Evolutionary conservation across 2,888 invertebrate genomes (phyloP), one percentile per base, ranked within the genome.

Genomic region (Drosophila engyochracea): DNA sequence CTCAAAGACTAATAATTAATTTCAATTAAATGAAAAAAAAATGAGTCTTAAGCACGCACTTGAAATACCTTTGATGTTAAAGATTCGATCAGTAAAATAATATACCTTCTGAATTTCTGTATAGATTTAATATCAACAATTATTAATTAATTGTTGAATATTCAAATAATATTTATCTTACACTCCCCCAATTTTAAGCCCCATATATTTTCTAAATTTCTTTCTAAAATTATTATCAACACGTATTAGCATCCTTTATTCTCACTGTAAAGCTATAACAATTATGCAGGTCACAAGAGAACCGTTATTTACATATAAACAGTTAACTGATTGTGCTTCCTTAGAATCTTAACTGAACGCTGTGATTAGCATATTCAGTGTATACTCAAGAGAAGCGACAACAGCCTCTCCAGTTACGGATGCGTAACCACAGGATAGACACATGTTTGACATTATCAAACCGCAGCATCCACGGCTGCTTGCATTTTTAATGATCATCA

Each of bases 371-470:
- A 71, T 80, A 85, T 70, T 70, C 33, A 33, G 37, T 52, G 31
- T 58, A 54, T 51, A 22, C 35, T 35, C 59, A 47, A 30, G 28
- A 51, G 63, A 52, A 61, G 39, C 28, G 31, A 30, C 39, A 54
- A 41, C 58, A 44, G 52, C 58, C 28, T 14, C 51, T 55, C 72
- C 76, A 57, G 69, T 84, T 74, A 74, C 37, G 66, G 76, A 74
- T 71, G 64, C 63, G 39, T 58, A 52, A 33, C 31, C 41, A 39
- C 55, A 63, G 71, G 67, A 74, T 68, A 71, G 83, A 81, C 85
- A 88, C 83, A 88, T 85, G 88, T 78, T 85, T 85, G 85, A 85
- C 85, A 88, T 85, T 83, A 85, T 85, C 81, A 77, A 78, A 59
- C 81, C 81, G 61, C 85, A 88, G 81, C 67, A 85, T 76, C 83